Evolutionary conservation across 2,797 vertebrate genomes (phyloP).

Genomic region (Rousettus madagascariensis): DNA sequence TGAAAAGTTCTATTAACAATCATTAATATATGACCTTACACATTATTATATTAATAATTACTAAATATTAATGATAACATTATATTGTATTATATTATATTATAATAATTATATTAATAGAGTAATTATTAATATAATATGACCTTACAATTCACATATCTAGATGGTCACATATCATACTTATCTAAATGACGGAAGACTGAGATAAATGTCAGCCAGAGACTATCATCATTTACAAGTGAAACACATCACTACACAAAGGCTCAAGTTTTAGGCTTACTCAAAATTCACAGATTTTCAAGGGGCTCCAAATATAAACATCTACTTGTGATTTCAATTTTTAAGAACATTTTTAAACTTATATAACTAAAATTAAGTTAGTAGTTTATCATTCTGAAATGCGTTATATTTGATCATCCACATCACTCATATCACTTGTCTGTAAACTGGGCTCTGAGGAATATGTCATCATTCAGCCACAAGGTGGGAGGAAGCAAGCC

Average conservation of each 20-base stretch:
- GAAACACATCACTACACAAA: constrained; percentile 22
- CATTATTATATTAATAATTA: too few relatives aligned
- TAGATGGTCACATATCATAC: neutral
- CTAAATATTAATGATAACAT: too few relatives aligned
- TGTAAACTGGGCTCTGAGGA: neutral
- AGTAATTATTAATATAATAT: neutral
- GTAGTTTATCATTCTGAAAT: neutral
- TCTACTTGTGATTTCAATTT: neutral
- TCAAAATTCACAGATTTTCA: neutral
- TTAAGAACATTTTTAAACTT: neutral
- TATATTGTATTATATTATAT: too few relatives aligned
- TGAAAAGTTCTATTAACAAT: neutral
- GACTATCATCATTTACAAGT: neutral
- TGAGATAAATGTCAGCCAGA: neutral
- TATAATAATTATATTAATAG: too few relatives aligned
- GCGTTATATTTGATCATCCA: neutral
- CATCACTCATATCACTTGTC: neutral
- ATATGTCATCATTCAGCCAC: neutral
- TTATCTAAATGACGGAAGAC: neutral
- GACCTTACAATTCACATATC: neutral
- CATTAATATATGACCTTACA: neutral
- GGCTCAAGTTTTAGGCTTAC: neutral
- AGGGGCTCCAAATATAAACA: neutral
- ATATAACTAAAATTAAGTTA: neutral
- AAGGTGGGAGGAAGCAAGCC: neutral